These are phyloP conservation scores for Hypomesus transpacificus DNA, from an alignment of 2,113 vertebrate species.

Conservation along the genomic window DNA sequence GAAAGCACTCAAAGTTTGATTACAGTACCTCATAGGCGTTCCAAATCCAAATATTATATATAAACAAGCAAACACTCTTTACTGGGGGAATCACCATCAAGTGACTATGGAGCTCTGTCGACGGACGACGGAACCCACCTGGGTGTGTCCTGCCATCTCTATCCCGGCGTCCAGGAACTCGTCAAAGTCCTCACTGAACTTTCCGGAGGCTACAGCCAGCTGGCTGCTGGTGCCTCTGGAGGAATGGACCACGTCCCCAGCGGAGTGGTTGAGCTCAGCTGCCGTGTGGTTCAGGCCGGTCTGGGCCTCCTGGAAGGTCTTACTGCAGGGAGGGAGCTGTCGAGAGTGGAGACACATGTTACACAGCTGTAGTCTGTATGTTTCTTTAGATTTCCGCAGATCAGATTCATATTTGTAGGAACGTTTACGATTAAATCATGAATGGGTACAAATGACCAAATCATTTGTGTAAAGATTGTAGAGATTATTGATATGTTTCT, in stretches of 20 bases:
- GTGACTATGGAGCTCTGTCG: neutral
- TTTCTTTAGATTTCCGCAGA: no score
- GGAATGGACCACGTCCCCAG: constrained; percentile 95
- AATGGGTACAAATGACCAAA: no score
- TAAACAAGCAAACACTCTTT: no score
- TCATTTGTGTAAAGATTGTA: no score
- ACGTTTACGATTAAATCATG: no score
- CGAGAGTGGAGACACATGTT: constrained; percentile 9
- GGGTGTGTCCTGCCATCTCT: constrained; percentile 98
- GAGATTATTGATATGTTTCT: no score
- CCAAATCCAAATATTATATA: constrained; percentile 14
- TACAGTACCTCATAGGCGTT: neutral
- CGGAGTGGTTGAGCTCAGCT: constrained; percentile 95
- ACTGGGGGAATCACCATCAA: no score
- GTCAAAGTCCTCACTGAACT: constrained; percentile 97
- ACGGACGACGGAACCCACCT: constrained; percentile 69
- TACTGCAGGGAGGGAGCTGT: constrained; percentile 90
- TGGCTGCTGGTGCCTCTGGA: constrained; percentile 90
- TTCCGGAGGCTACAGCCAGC: constrained; percentile 91
- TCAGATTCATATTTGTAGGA: no score
- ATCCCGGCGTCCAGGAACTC: constrained; percentile 97
- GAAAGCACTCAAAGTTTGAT: constrained; percentile 3
- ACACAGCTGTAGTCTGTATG: neutral
- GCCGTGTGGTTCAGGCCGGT: constrained; percentile 96
- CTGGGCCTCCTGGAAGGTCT: constrained; percentile 97